Conservation (phyloP, 2,797 vertebrate genomes). For the Helarctos malayanus region DNA sequence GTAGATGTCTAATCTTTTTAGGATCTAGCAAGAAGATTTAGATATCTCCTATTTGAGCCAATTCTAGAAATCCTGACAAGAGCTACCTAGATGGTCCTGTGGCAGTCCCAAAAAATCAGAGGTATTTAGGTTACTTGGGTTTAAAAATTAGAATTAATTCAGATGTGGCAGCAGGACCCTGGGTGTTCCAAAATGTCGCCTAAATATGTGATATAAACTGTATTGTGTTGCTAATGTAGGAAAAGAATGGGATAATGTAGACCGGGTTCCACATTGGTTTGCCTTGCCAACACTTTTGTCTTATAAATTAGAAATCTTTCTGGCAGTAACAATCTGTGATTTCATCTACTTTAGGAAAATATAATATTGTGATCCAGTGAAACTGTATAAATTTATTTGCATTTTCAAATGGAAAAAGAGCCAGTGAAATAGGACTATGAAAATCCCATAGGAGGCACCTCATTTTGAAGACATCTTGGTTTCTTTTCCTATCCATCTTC, state of each 20-base stretch:
- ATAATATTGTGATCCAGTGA: not conserved
- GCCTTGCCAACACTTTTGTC: not conserved
- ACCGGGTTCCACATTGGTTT: not conserved
- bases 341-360: not conserved
- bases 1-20: not conserved
- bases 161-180: not conserved
- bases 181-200: not conserved
- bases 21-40: not conserved
- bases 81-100: not conserved
- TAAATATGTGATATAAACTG: not conserved
- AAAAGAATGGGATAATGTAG: not conserved
- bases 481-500: not conserved
- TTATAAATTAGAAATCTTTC: slow-evolving; percentile 2
- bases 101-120: not conserved
- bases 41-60: not conserved
- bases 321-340: not conserved
- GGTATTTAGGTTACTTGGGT: not conserved
- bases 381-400: not conserved
- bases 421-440: not conserved
- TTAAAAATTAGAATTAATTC: slow-evolving; percentile 14
- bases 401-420: slow-evolving; percentile 16
- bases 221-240: not conserved
- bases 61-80: not conserved
- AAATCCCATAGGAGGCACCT: not conserved
- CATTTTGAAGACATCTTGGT: not conserved